Conservation (phyloP, 1,140 invertebrate species). For the Callitettix versicolor region DNA sequence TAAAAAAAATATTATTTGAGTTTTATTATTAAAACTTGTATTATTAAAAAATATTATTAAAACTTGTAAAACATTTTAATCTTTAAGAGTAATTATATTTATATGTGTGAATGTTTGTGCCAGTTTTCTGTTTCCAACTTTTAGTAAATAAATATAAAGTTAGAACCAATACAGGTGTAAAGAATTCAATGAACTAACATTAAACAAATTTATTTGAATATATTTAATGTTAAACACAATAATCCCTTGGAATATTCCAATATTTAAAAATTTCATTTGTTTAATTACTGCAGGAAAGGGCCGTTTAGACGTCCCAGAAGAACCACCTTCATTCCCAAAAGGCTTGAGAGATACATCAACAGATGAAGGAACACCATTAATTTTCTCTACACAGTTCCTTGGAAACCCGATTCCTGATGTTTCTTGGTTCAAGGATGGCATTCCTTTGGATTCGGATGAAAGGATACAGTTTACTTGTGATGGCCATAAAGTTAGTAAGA, state of each 20-base stretch:
- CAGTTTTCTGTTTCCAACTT: not conserved
- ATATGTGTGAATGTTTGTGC: not conserved
- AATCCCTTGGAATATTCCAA: no score
- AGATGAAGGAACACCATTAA: slow-evolving; percentile 63
- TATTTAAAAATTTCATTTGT: no score
- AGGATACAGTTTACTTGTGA: slow-evolving; percentile 62
- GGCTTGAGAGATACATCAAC: slow-evolving; percentile 58
- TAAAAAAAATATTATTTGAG: not conserved
- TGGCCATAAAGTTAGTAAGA: slow-evolving; percentile 51
- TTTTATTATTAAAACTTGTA: not conserved
- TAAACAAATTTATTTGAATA: no score
- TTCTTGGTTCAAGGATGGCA: slow-evolving; percentile 70
- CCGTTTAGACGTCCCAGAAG: slow-evolving; percentile 49
- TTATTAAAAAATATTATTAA: not conserved
- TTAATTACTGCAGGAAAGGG: no score
- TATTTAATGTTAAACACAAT: not conserved
- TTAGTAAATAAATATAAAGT: not conserved
- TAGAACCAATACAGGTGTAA: not conserved
- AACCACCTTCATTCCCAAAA: slow-evolving; percentile 62
- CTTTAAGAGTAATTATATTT: not conserved
- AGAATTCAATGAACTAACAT: no score
- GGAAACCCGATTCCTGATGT: slow-evolving; percentile 84
- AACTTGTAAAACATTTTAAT: not conserved
- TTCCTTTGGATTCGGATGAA: slow-evolving; percentile 49
- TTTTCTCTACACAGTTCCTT: slow-evolving; percentile 53